Percentiles rank a stretch among this genome's conserved stretches.
Evolutionary conservation across 2,113 vertebrate genomes (phyloP).

Genomic region (Perognathus longimembris): DNA sequence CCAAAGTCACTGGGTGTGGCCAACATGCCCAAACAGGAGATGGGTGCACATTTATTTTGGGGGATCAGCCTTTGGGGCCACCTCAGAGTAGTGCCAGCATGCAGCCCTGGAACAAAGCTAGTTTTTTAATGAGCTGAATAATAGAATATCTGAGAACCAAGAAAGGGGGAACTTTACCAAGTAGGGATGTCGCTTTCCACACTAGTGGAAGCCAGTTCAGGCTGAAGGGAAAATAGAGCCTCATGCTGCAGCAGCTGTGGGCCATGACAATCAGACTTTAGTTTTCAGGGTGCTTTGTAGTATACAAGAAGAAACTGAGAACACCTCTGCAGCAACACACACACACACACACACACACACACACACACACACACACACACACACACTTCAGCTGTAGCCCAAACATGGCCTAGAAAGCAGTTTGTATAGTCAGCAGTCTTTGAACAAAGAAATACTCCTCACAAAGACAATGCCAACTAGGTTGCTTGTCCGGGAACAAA

Average conservation of each 20-base stretch:
- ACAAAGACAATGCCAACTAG: neutral
- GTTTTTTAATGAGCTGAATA: neutral
- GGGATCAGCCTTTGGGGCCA: slow-evolving; percentile 42
- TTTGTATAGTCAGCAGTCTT: slow-evolving; percentile 68
- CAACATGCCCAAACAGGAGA: slow-evolving; percentile 29
- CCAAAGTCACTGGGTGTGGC: slow-evolving; percentile 43
- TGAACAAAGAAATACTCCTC: slow-evolving; percentile 62
- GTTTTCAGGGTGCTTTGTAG: neutral
- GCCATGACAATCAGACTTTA: neutral
- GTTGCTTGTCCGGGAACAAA: neutral
- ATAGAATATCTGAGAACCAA: neutral
- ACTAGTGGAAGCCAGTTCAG: neutral
- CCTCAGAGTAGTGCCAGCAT: neutral
- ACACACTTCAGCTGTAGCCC: neutral
- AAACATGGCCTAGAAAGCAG: neutral
- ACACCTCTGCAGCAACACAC: neutral
- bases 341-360: slow-evolving; percentile 46
- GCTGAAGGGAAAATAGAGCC: neutral
- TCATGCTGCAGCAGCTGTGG: rapidly evolving
- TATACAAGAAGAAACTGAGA: neutral
- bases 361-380: neutral
- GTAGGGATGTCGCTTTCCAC: neutral
- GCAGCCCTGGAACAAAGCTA: neutral
- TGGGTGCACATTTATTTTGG: neutral
- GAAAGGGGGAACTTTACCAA: neutral